Evolutionary conservation across 2,113 vertebrate species (phyloP).

Genomic region (Pampusana beccarii): DNA sequence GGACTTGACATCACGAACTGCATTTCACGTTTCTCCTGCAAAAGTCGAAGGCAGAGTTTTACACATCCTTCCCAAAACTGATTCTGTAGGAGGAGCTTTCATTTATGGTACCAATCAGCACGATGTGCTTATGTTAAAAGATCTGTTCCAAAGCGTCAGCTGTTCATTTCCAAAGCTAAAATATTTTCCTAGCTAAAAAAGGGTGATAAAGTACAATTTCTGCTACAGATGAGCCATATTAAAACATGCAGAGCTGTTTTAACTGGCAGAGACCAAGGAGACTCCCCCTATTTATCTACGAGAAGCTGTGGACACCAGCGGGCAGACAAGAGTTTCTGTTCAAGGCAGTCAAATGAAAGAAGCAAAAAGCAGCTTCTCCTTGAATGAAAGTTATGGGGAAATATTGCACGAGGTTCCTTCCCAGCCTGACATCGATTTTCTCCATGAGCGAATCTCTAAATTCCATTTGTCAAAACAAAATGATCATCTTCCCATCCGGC

Average conservation of each 20-base stretch:
- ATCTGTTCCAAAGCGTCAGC: background rate
- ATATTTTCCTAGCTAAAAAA: constrained; percentile 11
- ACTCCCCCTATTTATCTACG: background rate
- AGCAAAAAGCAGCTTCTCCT: background rate
- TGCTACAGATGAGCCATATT: constrained; percentile 21
- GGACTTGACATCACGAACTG: background rate
- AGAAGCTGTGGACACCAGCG: background rate
- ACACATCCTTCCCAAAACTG: background rate
- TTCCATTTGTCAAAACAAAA: constrained; percentile 21
- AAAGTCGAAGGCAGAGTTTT: background rate
- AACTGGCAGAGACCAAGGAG: constrained; percentile 15
- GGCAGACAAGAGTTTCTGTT: background rate
- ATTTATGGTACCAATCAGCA: background rate
- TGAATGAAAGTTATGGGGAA: constrained; percentile 18
- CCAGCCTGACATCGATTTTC: background rate
- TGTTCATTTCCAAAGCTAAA: constrained; percentile 14
- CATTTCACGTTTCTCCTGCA: background rate
- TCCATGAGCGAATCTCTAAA: background rate
- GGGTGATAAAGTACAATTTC: background rate
- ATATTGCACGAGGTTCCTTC: background rate
- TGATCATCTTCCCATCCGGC: background rate
- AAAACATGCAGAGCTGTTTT: constrained; percentile 7
- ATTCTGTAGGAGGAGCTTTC: background rate
- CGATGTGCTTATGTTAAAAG: background rate
- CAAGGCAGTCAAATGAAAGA: background rate